Evolutionary conservation across 1,140 invertebrate species (phyloP).

Genomic region (Acromyrmex heyeri): DNA sequence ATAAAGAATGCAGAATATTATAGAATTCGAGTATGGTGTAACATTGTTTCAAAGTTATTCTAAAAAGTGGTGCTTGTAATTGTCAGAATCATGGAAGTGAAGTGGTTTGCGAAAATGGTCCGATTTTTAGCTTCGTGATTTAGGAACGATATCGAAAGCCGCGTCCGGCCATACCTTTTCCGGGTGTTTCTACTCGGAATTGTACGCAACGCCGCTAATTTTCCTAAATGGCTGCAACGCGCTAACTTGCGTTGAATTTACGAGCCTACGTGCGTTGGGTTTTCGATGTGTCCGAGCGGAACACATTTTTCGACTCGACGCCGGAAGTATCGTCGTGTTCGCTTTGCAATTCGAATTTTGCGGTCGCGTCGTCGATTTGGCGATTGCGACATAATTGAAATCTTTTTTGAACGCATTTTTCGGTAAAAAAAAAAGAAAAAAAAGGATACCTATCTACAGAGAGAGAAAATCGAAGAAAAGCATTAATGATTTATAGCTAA

Average conservation of each 20-base stretch:
- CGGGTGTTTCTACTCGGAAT: constrained; percentile 18
- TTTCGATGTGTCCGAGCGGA: constrained; percentile 60
- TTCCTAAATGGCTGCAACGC: constrained; percentile 2
- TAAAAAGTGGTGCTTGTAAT: background rate
- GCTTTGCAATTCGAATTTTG: constrained; percentile 72
- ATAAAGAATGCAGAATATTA: background rate
- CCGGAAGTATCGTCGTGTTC: constrained; percentile 63
- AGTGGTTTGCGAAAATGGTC: background rate
- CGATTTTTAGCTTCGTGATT: constrained; percentile 20
- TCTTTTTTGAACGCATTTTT: constrained; percentile 20
- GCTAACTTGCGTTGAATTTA: constrained; percentile 56
- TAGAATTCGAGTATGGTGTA: background rate
- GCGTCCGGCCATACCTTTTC: constrained; percentile 11
- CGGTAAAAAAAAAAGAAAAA: background rate
- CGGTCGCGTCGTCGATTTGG: constrained; percentile 21
- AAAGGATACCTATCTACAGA: background rate
- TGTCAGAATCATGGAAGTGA: background rate
- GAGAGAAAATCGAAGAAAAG: background rate
- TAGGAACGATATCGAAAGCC: background rate
- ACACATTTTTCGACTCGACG: constrained; percentile 40
- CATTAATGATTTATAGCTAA: background rate
- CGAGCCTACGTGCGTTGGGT: constrained; percentile 55
- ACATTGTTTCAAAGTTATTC: background rate
- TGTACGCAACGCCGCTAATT: constrained; percentile 34
- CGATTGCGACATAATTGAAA: constrained; percentile 1